These are phyloP conservation scores for Antechinus stuartii DNA, from an alignment of 2,113 vertebrate genomes.

Conservation along the genomic window DNA sequence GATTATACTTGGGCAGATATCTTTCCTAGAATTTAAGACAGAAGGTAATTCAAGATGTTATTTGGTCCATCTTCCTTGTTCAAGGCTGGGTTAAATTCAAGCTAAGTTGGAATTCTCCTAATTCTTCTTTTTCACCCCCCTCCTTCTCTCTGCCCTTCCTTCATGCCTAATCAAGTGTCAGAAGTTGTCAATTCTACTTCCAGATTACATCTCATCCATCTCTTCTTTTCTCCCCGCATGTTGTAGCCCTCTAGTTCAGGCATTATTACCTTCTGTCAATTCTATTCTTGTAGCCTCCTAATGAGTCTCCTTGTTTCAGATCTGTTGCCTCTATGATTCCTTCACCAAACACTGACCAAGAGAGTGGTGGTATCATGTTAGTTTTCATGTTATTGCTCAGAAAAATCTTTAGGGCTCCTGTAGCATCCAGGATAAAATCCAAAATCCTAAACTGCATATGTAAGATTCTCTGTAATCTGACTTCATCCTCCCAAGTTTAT, in stretches of 20 bases:
- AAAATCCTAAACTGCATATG: neutral
- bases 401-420: neutral
- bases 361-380: neutral
- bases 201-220: neutral
- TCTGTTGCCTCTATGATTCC: neutral
- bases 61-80: neutral
- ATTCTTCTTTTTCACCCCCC: neutral
- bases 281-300: neutral
- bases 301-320: neutral
- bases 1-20: neutral
- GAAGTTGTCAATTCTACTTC: neutral
- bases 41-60: neutral
- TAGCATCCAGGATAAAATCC: neutral
- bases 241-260: neutral
- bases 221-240: neutral
- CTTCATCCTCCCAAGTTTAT: neutral
- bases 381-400: neutral
- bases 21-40: neutral
- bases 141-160: neutral
- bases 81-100: neutral
- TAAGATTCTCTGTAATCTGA: neutral
- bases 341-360: neutral
- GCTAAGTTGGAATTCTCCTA: neutral
- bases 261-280: neutral
- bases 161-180: neutral